Base-by-base conservation (phyloP, 2,888 invertebrate genomes). In the Mythimna albipuncta region DNA sequence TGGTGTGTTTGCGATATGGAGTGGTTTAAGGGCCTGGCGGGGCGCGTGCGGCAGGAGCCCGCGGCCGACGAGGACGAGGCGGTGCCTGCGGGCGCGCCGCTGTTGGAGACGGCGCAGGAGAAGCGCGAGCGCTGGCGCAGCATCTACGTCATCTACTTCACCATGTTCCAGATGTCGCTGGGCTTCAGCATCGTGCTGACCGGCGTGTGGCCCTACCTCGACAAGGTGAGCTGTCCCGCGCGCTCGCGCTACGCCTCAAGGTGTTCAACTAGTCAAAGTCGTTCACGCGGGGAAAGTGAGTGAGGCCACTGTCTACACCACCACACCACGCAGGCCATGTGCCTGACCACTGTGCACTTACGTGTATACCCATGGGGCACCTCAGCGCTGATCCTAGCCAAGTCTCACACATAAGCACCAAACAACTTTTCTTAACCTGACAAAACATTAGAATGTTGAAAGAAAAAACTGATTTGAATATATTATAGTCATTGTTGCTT, bases 121-220 rank as follows among this genome's bases (percentile, higher is more conserved):
- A 97, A 97, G 84, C 96, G 96, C 84, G 97, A 97, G 90, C 96
- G 98, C 94, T 98, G 98, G 98, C 97, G 97, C 82, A 98, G 98
- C 81, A 97, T 98, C 79, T 97, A 98, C 89, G 97, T 98, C 59
- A 98, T 98, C 89, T 98, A 98, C 94, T 98, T 98, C 93, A 98
- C 98, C 70, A 98, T 98, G 98, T 98, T 99, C 94, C 97, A 98
- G 83, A 98, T 98, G 97, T 98, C 98, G 0, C 95, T 99, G 65
- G 98, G 98, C 41, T 98, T 98, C 94, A 98, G 98, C 91, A 98
- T 98, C 84, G 97, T 98, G 84, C 96, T 99, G 61, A 98, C 98
- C 0, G 98, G 98, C 71, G 98, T 98, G 63, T 99, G 98, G 98
- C 98, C 98, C 2, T 99, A 98, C 92, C 97, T 99, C 73, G 97